phyloP scores from a whole-genome alignment of 2,113 vertebrate species.

The Pyxicephalus adspersus region DNA sequence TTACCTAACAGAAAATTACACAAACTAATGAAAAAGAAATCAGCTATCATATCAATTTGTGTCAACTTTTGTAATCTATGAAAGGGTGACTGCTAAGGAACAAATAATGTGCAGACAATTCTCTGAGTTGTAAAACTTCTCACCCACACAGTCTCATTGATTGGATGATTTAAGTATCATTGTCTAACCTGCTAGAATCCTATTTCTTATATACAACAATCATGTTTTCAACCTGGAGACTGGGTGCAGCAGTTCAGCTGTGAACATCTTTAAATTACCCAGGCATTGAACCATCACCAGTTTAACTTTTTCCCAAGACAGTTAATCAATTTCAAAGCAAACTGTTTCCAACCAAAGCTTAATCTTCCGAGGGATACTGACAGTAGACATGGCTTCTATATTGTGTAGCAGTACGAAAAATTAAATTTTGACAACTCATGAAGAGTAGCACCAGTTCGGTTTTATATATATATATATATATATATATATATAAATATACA shows the following conservation, averaged over 20 bases:
- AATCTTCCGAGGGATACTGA: neutral
- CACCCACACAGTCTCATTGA: neutral
- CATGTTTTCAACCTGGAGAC: neutral
- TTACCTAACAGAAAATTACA: no score
- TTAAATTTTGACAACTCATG: no score
- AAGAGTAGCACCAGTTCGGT: no score
- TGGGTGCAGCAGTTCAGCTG: neutral
- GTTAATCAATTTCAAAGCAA: conserved; percentile 16
- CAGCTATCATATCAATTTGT: neutral
- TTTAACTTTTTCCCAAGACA: conserved; percentile 1
- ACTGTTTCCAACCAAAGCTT: neutral
- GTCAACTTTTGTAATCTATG: neutral
- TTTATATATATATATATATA: no score
- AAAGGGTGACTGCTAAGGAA: conserved; percentile 6
- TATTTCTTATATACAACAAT: neutral
- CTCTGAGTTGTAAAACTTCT: neutral
- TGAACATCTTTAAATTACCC: neutral
- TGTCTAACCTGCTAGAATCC: neutral
- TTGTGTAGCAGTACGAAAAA: neutral
- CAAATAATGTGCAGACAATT: neutral
- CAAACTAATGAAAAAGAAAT: no score
- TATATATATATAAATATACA: no score
- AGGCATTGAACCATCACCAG: neutral
- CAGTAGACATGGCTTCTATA: neutral
- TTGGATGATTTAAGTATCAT: conserved; percentile 2